Conservation (phyloP, 2,113 vertebrate genomes). For the Chionis minor region DNA sequence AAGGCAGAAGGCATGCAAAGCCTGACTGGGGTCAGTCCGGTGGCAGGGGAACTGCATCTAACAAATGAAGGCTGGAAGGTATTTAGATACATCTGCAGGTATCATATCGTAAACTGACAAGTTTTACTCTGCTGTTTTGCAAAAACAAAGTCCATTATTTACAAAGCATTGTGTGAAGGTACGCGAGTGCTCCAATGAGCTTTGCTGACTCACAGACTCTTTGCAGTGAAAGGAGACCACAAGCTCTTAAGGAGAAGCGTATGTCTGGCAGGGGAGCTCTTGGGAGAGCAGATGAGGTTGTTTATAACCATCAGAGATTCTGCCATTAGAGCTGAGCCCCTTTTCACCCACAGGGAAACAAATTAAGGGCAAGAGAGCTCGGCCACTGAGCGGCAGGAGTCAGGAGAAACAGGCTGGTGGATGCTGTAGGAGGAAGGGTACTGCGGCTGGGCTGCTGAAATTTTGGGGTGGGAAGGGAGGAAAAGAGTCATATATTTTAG, state of each 20-base stretch:
- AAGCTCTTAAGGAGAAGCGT: neutral
- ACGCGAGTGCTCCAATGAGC: neutral
- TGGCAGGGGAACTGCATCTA: neutral
- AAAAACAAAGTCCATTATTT: neutral
- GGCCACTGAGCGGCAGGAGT: neutral
- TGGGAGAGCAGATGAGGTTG: neutral
- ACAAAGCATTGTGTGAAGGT: neutral
- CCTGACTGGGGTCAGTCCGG: neutral
- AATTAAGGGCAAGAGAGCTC: neutral
- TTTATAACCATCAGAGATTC: neutral
- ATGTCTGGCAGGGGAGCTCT: neutral
- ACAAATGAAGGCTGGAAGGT: neutral
- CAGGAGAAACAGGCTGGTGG: neutral
- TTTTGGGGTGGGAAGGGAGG: neutral
- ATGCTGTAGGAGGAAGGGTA: neutral
- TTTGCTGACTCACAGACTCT: slow-evolving; percentile 15
- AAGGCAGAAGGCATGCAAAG: neutral
- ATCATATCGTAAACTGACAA: neutral
- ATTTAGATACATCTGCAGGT: neutral
- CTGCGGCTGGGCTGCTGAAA: neutral
- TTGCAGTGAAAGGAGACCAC: neutral
- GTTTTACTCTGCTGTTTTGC: neutral
- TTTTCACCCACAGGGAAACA: neutral
- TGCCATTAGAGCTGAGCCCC: neutral
- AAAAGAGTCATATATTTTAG: neutral